These are phyloP conservation scores for Melanotaenia trifasciata DNA, from an alignment of 2,797 vertebrate species.

Conservation along the genomic window DNA sequence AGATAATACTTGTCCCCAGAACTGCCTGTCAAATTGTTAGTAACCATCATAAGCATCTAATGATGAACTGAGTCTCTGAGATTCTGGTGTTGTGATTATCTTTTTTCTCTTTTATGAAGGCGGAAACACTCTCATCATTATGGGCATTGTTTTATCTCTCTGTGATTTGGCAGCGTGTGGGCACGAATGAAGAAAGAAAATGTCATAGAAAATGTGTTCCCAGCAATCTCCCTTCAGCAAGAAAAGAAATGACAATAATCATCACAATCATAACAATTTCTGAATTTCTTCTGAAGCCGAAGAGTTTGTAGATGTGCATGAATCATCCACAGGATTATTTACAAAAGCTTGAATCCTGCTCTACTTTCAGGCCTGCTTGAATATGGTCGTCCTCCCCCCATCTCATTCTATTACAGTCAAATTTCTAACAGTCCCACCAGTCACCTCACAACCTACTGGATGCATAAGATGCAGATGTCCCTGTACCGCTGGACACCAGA, in stretches of 20 bases:
- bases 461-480: not conserved
- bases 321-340: not conserved
- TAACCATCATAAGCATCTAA: constrained; percentile 50
- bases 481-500: not conserved
- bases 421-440: not conserved
- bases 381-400: not conserved
- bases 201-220: constrained; percentile 45
- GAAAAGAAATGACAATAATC: constrained; percentile 1
- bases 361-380: not conserved
- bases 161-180: constrained; percentile 57
- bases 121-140: constrained; percentile 58
- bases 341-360: not conserved
- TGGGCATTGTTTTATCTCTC: constrained; percentile 61
- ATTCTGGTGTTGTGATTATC: constrained; percentile 48
- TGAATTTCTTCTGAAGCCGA: constrained; percentile 15
- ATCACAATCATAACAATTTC: not conserved
- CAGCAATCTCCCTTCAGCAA: constrained; percentile 12
- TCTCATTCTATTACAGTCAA: not conserved
- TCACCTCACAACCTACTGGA: not conserved
- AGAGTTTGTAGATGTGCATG: not conserved
- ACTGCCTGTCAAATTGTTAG: constrained; percentile 52
- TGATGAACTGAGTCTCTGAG: constrained; percentile 55
- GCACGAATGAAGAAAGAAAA: constrained; percentile 51
- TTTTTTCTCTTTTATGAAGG: constrained; percentile 47
- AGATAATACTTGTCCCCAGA: not conserved